Evolutionary conservation across 1,140 invertebrate species (phyloP), one percentile per base, ranked within the genome.

Genomic region (Orussus abietinus): DNA sequence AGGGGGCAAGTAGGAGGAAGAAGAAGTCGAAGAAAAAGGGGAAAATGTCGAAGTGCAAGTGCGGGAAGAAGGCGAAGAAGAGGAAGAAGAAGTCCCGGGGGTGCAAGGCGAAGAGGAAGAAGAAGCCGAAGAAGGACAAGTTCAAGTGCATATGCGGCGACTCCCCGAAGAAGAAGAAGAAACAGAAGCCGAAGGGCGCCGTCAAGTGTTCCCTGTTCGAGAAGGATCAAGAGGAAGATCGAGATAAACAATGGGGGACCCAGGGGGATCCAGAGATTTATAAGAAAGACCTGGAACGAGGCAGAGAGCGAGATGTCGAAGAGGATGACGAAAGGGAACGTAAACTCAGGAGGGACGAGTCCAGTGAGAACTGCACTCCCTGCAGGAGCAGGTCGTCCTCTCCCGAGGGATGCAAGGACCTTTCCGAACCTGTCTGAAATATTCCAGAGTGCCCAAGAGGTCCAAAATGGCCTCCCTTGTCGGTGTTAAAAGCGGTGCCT

Each of bases 61-160:
- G 42, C 17, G 18, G 19, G 26, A 26, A 30, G 9, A 31, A 32
- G 36, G 6, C 9, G 15, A 10, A 18, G 30, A 38, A 22, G 28
- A 12, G 38, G 9, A 15, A 28, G 4, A 38, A 30, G 25, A 31
- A 38, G 14, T n/a, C n/a, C n/a, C 18, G n/a, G 33, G 15, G 6
- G 12, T n/a, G 28, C n/a, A 12, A 20, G 33, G 20, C 17, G 17
- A 2, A 41, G 40, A 21, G 35, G n/a, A 21, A 42, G 20, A 13
- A 47, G 38, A 21, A 39, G 35, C 11, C 15, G 37, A 3, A 26
- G 15, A 25, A 45, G 28, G 18, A 32, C n/a, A n/a, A n/a, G n/a
- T n/a, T n/a, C n/a, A n/a, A n/a, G n/a, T n/a, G n/a, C n/a, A n/a
- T n/a, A n/a, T n/a, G n/a, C n/a, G n/a, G n/a, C n/a, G n/a, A n/a